Evolutionary conservation across 1,140 invertebrate genomes (phyloP).

Genomic region (Melanaphis sacchari): DNA sequence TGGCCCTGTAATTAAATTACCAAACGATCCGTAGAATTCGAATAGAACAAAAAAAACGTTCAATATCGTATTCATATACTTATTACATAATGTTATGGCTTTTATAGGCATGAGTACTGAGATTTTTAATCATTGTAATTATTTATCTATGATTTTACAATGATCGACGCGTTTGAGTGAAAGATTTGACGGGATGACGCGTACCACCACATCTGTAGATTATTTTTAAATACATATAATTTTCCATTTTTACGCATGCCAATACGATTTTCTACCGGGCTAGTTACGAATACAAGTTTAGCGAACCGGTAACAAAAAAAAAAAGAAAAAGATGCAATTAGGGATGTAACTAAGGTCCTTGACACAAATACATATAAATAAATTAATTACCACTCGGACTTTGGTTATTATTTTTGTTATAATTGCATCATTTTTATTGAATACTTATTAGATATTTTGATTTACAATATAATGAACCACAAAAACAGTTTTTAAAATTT

Average conservation of each 20-base stretch:
- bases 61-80: neutral
- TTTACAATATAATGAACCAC: too few relatives aligned
- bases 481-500: too few relatives aligned
- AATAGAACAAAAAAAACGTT: conserved; percentile 27
- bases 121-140: neutral
- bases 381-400: neutral
- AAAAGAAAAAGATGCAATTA: neutral
- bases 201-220: neutral
- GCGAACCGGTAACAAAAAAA: neutral
- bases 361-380: neutral
- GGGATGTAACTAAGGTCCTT: neutral
- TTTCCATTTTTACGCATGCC: neutral
- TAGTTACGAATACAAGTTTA: neutral
- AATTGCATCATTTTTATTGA: neutral
- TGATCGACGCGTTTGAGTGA: neutral
- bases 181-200: conserved; percentile 5
- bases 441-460: too few relatives aligned
- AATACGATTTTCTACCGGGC: neutral
- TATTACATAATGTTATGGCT: neutral
- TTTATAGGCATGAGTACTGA: neutral
- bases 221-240: neutral
- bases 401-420: neutral
- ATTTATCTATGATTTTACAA: neutral
- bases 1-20: conserved; percentile 40
- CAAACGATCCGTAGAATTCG: conserved; percentile 27